Evolutionary conservation across 2,888 invertebrate species (phyloP), one percentile per base, ranked within the genome.

Genomic region (Chorisops tibialis): DNA sequence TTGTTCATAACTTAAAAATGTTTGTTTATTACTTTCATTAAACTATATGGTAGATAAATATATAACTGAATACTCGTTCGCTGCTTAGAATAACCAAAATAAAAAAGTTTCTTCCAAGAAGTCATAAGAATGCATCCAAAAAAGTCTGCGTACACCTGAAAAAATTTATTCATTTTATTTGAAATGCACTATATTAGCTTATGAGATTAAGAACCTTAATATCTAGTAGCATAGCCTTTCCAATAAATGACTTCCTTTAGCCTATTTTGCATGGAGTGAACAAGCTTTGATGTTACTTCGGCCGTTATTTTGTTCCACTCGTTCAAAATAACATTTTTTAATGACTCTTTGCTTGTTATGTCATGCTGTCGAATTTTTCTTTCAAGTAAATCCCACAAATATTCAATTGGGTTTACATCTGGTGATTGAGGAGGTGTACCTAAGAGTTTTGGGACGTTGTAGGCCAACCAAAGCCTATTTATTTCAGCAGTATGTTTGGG

Each of bases 351-450:
- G 52, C 39, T 52, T 12, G 2, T 39, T 37, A 52, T 52, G 4
- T 12, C 21, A 38, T 39, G 12, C 19, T 14, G 38, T 19, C 52
- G n/a, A 52, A 52, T 52, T 52, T 16, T 52, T 19, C 39, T 14
- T 35, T 38, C 7, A 38, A 18, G 18, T 18, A 12, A 7, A 30
- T 35, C 12, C 49, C 49, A 49, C 35, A 39, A 52, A 21, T 38
- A 21, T 21, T 52, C 21, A 38, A 38, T 52, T 3, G 19, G 39
- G 35, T 52, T 52, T 21, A 52, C 11, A 19, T 52, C 52, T 52
- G 9, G 39, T 39, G 21, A 39, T 38, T 38, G 52, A 21, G 39
- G 52, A 14, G 52, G 52, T 21, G 38, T 52, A 39, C 21, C 14
- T 4, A 50, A 21, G 5, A 24, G n/a, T 11, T 48, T 48, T 48